Percentiles rank a stretch among this genome's conserved stretches.
Evolutionary conservation across 1,140 invertebrate genomes (phyloP).

Genomic region (Drosophila lacertosa): DNA sequence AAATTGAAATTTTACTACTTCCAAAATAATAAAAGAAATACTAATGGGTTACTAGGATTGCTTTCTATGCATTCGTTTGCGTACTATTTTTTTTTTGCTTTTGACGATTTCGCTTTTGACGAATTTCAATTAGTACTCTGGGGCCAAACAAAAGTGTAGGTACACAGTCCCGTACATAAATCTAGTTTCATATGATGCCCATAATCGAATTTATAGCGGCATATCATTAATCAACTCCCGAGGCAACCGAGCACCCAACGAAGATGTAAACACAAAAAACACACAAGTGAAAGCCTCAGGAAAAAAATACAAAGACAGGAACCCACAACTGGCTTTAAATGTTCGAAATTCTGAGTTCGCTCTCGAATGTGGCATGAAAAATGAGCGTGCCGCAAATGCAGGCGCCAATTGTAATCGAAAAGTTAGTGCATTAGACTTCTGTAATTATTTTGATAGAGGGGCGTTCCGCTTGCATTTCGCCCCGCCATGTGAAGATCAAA

Average conservation of each 20-base stretch:
- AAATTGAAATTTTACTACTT: not conserved
- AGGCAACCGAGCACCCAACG: constrained; percentile 34
- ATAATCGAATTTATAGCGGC: constrained; percentile 72
- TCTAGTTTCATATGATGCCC: constrained; percentile 18
- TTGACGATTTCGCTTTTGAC: not conserved
- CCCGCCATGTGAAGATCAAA: constrained; percentile 15
- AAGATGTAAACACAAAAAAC: constrained; percentile 43
- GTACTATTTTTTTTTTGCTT: not conserved
- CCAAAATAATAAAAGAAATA: too few species aligned
- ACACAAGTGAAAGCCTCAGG: constrained; percentile 1
- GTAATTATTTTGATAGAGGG: constrained; percentile 37
- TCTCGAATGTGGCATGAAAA: constrained; percentile 51
- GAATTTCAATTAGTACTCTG: constrained; percentile 1
- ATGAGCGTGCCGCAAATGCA: constrained; percentile 66
- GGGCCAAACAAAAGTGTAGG: constrained; percentile 8
- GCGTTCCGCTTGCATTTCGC: constrained; percentile 14
- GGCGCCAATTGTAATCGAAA: constrained; percentile 69
- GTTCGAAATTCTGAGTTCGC: constrained; percentile 8
- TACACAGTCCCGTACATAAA: not conserved
- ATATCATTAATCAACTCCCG: constrained; percentile 68
- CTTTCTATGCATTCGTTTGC: not conserved
- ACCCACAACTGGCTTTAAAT: constrained; percentile 19
- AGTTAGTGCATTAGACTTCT: constrained; percentile 38
- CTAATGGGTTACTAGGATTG: not conserved
- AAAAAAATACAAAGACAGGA: constrained; percentile 1